Evolutionary conservation across 2,113 vertebrate genomes (phyloP).

Genomic region (Canis aureus): DNA sequence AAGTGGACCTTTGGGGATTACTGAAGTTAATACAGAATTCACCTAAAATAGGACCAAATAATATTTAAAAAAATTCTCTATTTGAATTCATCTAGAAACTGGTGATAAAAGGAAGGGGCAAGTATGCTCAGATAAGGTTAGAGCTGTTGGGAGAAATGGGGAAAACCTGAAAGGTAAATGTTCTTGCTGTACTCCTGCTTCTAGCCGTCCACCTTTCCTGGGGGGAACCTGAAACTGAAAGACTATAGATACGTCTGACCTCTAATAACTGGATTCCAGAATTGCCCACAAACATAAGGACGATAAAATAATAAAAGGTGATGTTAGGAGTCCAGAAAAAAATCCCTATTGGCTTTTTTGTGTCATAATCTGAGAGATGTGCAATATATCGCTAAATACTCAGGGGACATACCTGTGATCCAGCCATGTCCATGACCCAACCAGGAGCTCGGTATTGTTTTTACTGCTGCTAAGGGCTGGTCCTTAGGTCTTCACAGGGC

Average conservation of each 20-base stretch:
- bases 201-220: background rate
- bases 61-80: background rate
- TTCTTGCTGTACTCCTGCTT: background rate
- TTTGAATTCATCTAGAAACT: background rate
- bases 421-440: too few species aligned
- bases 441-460: background rate
- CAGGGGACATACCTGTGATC: background rate
- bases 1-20: background rate
- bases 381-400: background rate
- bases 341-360: background rate
- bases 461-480: background rate
- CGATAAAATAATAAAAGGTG: background rate
- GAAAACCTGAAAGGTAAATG: background rate
- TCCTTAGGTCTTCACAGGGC: background rate
- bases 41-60: constrained; percentile 22
- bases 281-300: background rate
- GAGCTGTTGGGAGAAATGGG: background rate
- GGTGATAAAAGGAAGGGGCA: background rate
- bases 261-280: constrained; percentile 7
- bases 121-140: background rate
- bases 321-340: background rate
- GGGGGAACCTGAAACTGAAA: background rate
- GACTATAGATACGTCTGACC: background rate
- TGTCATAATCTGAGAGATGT: background rate
- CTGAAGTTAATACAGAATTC: constrained; percentile 5